Evolutionary conservation across 1,140 invertebrate genomes (phyloP), one percentile per base, ranked within the genome.

Genomic region (Euglossa dilemma): DNA sequence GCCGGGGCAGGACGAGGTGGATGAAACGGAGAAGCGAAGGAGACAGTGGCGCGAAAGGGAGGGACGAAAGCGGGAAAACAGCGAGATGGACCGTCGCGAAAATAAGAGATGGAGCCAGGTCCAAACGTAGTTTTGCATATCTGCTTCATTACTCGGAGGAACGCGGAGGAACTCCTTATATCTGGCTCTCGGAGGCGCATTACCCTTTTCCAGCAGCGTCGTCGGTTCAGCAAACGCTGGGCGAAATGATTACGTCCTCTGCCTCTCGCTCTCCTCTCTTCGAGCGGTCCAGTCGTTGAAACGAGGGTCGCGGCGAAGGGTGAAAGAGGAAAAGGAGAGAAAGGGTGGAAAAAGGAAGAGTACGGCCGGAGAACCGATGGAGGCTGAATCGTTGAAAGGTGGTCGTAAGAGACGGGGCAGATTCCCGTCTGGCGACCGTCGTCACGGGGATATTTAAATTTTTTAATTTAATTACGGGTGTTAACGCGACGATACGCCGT

Each of bases 41-140:
- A 57, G 50, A 61, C 52, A 54, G 47, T 23, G 36, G 23, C 75
- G 52, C n/a, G 14, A 52, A 43, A n/a, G 50, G 52, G 52, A 56
- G 67, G 69, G n/a, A 61, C 36, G 59, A 18, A 57, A 36, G 6
- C 45, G 3, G 72, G 43, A 43, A 63, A 54, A 80, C 36, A 66
- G 72, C 23, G 25, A 59, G 20, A 76, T 11, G 59, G 66, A 50
- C 25, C 56, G 11, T 66, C 50, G 28, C 54, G 76, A 84, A 86
- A 84, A 86, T 64, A 70, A 85, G 69, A 77, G 25, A 74, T 66
- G 66, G 47, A 87, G 69, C 45, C 47, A n/a, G 61, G 74, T 23
- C 75, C 72, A 75, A 88, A 88, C 75, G 82, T 89, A 90, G 88
- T 91, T 90, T 91, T 91, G 90, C 90, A 91, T 91, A 90, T 90